Base-by-base conservation (phyloP, 2,797 vertebrate species). In the Enteromius afrohamiltoni region DNA sequence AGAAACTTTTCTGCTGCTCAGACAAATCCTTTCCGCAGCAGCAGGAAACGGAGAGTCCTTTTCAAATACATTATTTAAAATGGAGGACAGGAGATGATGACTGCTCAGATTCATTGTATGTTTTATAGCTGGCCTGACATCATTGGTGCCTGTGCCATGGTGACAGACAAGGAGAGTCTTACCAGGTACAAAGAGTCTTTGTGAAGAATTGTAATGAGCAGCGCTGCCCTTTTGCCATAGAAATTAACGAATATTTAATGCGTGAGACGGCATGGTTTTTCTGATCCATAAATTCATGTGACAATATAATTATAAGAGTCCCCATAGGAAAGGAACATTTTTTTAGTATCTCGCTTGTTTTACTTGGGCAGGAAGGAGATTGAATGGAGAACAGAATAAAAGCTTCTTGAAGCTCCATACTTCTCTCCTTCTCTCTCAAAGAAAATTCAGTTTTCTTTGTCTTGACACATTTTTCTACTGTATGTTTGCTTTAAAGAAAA, bases 1-100 rank as follows among this genome's bases (percentile, higher is more conserved):
- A 80, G 74, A 87, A 88, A 86, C 80, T 86, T 88, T 87, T 86
- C 78, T 86, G 71, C 85, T 85, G 80, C 73, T 88, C 75, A 74
- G 77, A 83, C 77, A 80, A 67, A 87, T 87, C 88, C 51, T 83
- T 79, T 64, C 85, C 82, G 78, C 23, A 77, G n/a, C n/a, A 75
- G 78, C 80, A 85, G 84, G 77, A 87, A 84, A 80, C 29, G 49
- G 79, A 34, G 58, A 49, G 19, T 34, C 58, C 71, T 86, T 85
- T 87, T 87, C 53, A 85, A 85, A 82, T 81, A 5, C 78, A 87
- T 86, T 84, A 85, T 86, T 84, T 85, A 83, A 85, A 85, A 78
- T 70, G 82, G 80, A 80, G 26, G 37, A 80, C 47, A 70, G 51
- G 71, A 87, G 77, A 82, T 84, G 73, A 82, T 77, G 75, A 47